phyloP scores from a whole-genome alignment of 2,888 invertebrate species.

The Athetis lepigone region DNA sequence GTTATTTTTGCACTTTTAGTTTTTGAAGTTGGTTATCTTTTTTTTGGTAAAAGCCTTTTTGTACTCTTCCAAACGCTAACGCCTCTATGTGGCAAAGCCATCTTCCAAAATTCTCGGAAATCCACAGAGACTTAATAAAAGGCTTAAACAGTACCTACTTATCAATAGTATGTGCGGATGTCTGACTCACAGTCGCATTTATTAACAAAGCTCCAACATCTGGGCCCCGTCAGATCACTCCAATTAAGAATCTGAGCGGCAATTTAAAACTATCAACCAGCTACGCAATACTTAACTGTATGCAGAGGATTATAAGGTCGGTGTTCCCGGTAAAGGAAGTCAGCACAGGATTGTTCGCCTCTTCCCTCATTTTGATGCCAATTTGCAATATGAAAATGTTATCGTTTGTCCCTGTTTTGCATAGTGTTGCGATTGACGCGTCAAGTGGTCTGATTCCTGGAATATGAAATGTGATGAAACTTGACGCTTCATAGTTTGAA shows the following conservation, averaged over 20 bases:
- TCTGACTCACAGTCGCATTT: constrained; percentile 75
- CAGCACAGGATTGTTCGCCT: constrained; percentile 45
- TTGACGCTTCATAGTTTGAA: not conserved
- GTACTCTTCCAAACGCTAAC: no score
- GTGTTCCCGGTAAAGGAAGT: constrained; percentile 21
- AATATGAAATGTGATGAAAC: constrained; percentile 1
- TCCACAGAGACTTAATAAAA: constrained; percentile 65
- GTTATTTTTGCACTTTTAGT: no score
- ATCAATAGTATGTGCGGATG: constrained; percentile 53
- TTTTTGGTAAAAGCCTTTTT: no score
- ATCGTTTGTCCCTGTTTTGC: constrained; percentile 58
- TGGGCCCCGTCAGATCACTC: constrained; percentile 75
- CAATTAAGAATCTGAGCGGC: constrained; percentile 76
- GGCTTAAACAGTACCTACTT: constrained; percentile 71
- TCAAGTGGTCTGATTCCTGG: constrained; percentile 16
- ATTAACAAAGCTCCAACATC: constrained; percentile 80
- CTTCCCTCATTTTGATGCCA: constrained; percentile 70
- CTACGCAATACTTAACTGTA: constrained; percentile 59
- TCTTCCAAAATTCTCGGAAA: constrained; percentile 5
- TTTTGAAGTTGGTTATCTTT: no score
- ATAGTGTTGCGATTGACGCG: constrained; percentile 38
- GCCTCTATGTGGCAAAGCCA: no score
- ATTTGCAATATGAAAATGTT: constrained; percentile 73
- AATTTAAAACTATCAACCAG: constrained; percentile 37
- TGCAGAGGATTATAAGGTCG: constrained; percentile 32